Evolutionary conservation across 2,888 invertebrate species (phyloP).

Genomic region (Torymus aiolomorphi): DNA sequence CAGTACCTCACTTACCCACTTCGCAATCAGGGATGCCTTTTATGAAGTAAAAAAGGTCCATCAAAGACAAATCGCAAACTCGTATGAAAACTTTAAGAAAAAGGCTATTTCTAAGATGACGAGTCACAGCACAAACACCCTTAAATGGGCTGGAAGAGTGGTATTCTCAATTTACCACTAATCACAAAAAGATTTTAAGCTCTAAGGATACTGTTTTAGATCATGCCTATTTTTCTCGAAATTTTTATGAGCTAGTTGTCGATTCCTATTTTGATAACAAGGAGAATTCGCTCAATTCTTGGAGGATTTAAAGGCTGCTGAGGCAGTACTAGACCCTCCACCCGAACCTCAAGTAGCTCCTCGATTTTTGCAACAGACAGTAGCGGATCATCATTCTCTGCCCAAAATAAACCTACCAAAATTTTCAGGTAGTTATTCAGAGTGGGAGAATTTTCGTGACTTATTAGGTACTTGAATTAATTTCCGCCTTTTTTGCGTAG

Average conservation of each 20-base stretch:
- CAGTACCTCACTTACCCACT: no score
- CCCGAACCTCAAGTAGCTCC: no score
- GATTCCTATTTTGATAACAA: constrained; percentile 1
- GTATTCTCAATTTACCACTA: neutral
- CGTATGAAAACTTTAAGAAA: neutral
- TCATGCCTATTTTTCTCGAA: neutral
- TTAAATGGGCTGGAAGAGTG: neutral
- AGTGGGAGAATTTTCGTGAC: no score
- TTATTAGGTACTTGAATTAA: no score
- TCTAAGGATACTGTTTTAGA: neutral
- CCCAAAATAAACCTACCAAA: no score
- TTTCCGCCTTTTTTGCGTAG: no score
- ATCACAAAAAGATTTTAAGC: neutral
- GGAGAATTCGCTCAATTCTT: no score
- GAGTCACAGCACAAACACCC: neutral
- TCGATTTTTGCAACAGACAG: no score
- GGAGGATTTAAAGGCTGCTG: no score
- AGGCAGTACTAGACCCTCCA: no score
- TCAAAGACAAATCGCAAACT: neutral
- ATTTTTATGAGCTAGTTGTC: neutral
- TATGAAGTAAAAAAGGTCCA: neutral
- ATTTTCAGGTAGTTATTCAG: no score
- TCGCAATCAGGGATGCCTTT: neutral
- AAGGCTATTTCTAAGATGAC: neutral
- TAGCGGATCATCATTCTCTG: no score